Evolutionary conservation across 2,797 vertebrate species (phyloP), one percentile per base, ranked within the genome.

Genomic region (Uromys caudimaculatus): DNA sequence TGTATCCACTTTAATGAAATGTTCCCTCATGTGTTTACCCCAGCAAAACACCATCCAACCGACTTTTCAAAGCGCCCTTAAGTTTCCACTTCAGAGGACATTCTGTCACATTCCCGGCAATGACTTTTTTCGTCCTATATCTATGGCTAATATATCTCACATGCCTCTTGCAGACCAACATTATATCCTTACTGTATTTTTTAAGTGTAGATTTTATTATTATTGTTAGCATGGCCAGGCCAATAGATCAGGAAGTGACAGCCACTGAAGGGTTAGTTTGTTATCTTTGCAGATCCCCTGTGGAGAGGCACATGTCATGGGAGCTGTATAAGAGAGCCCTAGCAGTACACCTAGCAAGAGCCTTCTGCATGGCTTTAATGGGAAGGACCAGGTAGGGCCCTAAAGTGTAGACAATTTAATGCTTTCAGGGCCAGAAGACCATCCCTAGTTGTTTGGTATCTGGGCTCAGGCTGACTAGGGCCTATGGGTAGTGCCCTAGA

Each of bases 101-200:
- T n/a, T 91, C 91, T 93, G 75, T 91, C 35, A 83, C 64, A 87
- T 84, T 23, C 54, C 32, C 94, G 58, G 29, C 6, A 54, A n/a
- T 56, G 52, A 58, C 14, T 76, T 76, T 76, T 50, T 79, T 32
- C 23, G 35, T 16, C 35, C 6, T 32, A 8, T 27, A 32, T n/a
- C 24, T 62, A 12, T 75, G 54, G 52, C n/a, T 41, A 60, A 17
- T 17, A 35, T 77, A 38, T 35, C 17, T n/a, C 44, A 21, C 19
- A 35, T 91, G 41, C 38, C 14, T n/a, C 27, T 17, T 85, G 44
- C n/a, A 89, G 2, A 73, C 21, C 67, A 77, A 17, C 10, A 29
- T 84, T 47, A 19, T n/a, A n/a, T 38, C 35, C 29, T 67, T 58
- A 50, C 27, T 73, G 6, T 58, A 52, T n/a, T 38, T 90, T 94